Conservation (phyloP, 1,140 invertebrate genomes). For the Panulirus ornatus region DNA sequence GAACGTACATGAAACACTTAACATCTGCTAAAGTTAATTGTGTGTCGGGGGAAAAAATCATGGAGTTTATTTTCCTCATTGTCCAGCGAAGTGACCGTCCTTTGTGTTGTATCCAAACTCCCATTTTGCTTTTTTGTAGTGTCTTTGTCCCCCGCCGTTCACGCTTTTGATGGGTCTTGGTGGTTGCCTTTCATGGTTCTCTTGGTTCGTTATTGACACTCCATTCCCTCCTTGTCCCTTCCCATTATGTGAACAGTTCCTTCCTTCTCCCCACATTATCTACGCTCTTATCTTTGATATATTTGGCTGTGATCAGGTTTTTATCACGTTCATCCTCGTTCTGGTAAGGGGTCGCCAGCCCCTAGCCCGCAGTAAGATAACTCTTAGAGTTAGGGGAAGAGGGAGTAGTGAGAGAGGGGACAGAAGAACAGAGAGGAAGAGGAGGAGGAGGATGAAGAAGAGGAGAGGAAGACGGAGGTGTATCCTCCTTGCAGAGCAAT, state of each 20-base stretch:
- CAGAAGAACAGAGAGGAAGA: not conserved
- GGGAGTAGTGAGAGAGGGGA: not conserved
- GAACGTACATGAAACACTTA: not conserved
- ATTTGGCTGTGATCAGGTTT: not conserved
- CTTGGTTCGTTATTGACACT: not conserved
- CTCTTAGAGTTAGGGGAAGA: not conserved
- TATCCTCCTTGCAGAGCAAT: too few relatives aligned
- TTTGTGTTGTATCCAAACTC: constrained; percentile 12
- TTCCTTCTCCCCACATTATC: constrained; percentile 10
- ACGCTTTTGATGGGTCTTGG: not conserved
- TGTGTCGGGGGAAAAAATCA: not conserved
- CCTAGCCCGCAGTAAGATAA: not conserved
- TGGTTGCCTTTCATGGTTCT: constrained; percentile 8
- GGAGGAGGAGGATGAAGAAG: not conserved
- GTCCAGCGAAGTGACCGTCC: constrained; percentile 15
- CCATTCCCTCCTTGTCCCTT: not conserved
- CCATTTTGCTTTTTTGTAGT: not conserved
- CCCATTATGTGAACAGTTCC: not conserved
- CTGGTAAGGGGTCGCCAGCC: not conserved
- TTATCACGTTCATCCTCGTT: not conserved
- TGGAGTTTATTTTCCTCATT: constrained; percentile 41
- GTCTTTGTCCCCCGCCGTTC: not conserved
- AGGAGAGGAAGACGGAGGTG: not conserved
- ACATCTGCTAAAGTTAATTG: not conserved
- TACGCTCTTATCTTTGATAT: constrained; percentile 10